phyloP scores from a whole-genome alignment of 2,797 vertebrate genomes.

The Dermochelys coriacea region DNA sequence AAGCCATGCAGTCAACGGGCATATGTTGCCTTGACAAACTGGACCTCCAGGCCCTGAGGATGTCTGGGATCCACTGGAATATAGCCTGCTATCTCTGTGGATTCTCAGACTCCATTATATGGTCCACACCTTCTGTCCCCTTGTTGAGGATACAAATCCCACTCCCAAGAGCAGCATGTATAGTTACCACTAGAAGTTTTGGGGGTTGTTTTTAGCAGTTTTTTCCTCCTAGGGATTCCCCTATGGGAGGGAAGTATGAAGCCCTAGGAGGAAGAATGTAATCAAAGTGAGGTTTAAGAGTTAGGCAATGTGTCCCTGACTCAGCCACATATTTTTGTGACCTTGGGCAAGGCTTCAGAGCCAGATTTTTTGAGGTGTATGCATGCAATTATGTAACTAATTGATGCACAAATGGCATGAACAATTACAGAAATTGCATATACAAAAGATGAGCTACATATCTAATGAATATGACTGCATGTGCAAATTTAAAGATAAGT shows the following conservation, averaged over 20 bases:
- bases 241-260: too few species aligned
- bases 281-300: too few species aligned
- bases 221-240: neutral
- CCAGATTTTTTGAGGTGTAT: too few species aligned
- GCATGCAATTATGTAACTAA: neutral
- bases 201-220: neutral
- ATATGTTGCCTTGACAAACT: neutral
- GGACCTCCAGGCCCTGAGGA: neutral
- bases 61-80: neutral
- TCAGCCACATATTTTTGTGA: too few species aligned
- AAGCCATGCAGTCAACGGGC: neutral
- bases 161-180: neutral
- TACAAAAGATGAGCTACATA: neutral
- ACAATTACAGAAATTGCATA: neutral
- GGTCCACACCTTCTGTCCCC: neutral
- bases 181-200: neutral
- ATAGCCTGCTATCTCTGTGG: neutral
- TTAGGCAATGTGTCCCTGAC: too few species aligned
- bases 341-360: too few species aligned
- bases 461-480: neutral
- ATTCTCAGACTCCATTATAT: neutral
- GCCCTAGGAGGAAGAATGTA: too few species aligned
- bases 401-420: neutral
- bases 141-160: neutral
- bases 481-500: neutral